These are phyloP conservation scores for Pteropus rufus DNA, from an alignment of 2,797 vertebrate species.

Conservation along the genomic window DNA sequence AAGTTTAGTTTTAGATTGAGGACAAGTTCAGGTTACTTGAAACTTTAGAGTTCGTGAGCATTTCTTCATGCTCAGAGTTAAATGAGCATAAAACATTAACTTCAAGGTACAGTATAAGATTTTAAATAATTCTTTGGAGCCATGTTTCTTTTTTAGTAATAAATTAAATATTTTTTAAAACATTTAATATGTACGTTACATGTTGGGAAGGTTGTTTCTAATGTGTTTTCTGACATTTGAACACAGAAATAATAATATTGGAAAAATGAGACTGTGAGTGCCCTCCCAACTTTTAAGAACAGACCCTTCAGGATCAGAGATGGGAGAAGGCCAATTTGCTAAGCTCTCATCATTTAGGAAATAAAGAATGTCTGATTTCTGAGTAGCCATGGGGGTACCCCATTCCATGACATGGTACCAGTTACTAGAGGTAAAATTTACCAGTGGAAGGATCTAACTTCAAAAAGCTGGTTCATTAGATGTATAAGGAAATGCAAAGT, in stretches of 20 bases:
- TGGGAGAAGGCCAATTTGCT: neutral
- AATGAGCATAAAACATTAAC: slow-evolving; percentile 48
- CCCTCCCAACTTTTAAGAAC: neutral
- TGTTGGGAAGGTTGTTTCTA: neutral
- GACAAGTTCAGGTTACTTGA: slow-evolving; percentile 37
- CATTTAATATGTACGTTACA: neutral
- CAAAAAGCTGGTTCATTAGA: neutral
- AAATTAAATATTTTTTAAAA: neutral
- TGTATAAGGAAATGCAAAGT: neutral
- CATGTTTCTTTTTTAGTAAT: neutral
- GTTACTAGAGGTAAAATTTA: neutral
- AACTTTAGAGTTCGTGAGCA: slow-evolving; percentile 48
- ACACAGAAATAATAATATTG: neutral
- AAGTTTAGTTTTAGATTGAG: slow-evolving; percentile 67
- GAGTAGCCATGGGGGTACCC: neutral
- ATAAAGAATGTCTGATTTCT: neutral
- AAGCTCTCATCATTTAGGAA: neutral
- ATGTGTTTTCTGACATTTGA: neutral
- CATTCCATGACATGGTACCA: neutral
- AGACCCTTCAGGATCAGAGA: neutral
- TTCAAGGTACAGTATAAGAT: neutral
- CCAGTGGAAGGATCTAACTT: neutral
- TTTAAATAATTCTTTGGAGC: neutral
- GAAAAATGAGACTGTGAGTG: neutral
- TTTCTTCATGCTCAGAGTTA: slow-evolving; percentile 20